Conservation (phyloP, 2,797 vertebrate genomes). For the Danio tinwini region DNA sequence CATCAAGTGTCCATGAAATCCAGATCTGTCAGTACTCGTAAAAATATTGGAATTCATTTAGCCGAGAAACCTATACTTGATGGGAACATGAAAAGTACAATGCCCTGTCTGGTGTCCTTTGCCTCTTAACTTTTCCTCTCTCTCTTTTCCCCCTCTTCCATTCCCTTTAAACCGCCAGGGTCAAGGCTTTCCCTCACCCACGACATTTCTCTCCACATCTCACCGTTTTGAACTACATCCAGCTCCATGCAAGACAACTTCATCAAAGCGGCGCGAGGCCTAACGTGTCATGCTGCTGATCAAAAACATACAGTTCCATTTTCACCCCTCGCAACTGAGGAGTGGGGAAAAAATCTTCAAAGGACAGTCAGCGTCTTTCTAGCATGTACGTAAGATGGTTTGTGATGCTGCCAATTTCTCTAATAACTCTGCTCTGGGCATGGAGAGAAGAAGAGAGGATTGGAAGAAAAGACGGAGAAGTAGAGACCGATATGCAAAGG, state of each 20-base stretch:
- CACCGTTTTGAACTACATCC: slow-evolving; percentile 49
- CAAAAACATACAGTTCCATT: slow-evolving; percentile 65
- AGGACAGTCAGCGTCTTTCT: slow-evolving; percentile 55
- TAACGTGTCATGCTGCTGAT: slow-evolving; percentile 66
- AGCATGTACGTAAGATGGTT: slow-evolving; percentile 49
- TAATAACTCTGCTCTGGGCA: slow-evolving; percentile 55
- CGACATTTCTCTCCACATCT: slow-evolving; percentile 48
- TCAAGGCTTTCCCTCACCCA: slow-evolving; percentile 52
- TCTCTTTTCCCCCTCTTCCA: background rate
- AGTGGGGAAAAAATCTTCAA: slow-evolving; percentile 57
- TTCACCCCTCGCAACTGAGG: slow-evolving; percentile 55
- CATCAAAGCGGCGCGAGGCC: slow-evolving; percentile 62
- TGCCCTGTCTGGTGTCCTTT: slow-evolving; percentile 2
- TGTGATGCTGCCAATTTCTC: slow-evolving; percentile 61
- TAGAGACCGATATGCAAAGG: slow-evolving; percentile 23
- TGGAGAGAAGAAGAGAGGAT: background rate
- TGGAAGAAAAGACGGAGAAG: background rate
- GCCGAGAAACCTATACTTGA: slow-evolving; percentile 12
- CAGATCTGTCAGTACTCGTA: slow-evolving; percentile 7
- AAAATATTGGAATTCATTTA: background rate
- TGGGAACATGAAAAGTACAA: slow-evolving; percentile 14
- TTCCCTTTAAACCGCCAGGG: slow-evolving; percentile 51
- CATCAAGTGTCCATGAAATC: background rate
- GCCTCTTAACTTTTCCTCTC: background rate
- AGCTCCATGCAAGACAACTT: slow-evolving; percentile 55